phyloP scores from a whole-genome alignment of 2,113 vertebrate species.

The Anarhynchus alexandrinus region DNA sequence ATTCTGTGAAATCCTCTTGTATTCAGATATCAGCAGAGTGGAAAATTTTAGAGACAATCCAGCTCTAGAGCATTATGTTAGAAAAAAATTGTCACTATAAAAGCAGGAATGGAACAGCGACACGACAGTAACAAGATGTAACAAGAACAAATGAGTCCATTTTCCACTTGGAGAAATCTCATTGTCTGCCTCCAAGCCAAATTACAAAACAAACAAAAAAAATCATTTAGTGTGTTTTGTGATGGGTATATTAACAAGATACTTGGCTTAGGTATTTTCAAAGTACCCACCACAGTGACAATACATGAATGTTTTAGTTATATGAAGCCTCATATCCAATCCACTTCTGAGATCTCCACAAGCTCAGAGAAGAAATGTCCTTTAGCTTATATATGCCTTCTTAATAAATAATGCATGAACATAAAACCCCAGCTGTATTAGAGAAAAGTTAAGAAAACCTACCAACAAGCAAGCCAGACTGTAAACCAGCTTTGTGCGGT shows the following conservation, averaged over 20 bases:
- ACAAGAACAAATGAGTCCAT: not conserved
- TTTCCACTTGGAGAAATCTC: not conserved
- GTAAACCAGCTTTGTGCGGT: not conserved
- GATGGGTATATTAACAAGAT: not conserved
- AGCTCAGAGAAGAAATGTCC: not conserved
- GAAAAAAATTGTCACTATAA: not conserved
- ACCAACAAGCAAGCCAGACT: not conserved
- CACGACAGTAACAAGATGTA: not conserved
- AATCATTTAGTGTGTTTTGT: not conserved
- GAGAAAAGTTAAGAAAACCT: not conserved
- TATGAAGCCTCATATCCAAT: not conserved
- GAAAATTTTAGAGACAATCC: conserved; percentile 10
- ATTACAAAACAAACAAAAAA: not conserved
- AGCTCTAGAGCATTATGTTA: not conserved
- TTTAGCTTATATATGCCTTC: not conserved
- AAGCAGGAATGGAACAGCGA: not conserved
- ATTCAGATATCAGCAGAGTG: not conserved
- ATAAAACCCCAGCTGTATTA: not conserved
- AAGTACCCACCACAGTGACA: not conserved
- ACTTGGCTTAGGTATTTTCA: not conserved
- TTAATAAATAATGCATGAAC: not conserved
- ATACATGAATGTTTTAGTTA: not conserved
- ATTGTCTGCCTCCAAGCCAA: not conserved
- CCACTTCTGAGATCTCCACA: not conserved
- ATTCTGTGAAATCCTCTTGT: conserved; percentile 5